These are phyloP conservation scores for Trimorus sp. DNA, from an alignment of 2,888 invertebrate genomes.

Conservation along the genomic window DNA sequence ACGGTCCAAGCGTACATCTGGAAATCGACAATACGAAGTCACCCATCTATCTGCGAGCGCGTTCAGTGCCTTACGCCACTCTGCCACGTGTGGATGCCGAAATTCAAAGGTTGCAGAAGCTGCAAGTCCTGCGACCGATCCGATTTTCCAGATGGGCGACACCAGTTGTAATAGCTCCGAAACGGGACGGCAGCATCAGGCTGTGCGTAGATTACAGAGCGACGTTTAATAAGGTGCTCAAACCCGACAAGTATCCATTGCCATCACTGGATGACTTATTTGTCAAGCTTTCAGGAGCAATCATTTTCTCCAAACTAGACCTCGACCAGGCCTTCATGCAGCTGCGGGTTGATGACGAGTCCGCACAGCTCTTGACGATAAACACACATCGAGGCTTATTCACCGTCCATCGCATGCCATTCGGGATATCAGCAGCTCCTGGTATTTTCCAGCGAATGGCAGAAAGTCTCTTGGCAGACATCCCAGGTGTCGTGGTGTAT, in stretches of 20 bases:
- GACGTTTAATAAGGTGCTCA: slow-evolving; percentile 6
- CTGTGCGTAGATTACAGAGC: slow-evolving; percentile 35
- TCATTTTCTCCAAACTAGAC: slow-evolving; percentile 29
- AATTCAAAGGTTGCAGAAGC: slow-evolving; percentile 1
- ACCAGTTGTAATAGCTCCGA: slow-evolving; percentile 22
- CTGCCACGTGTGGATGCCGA: neutral
- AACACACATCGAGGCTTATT: slow-evolving; percentile 60
- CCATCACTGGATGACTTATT: slow-evolving; percentile 22
- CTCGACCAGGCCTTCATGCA: slow-evolving; percentile 28
- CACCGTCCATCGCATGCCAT: slow-evolving; percentile 70
- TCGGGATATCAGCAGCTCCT: slow-evolving; percentile 66
- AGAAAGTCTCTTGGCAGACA: slow-evolving; percentile 34
- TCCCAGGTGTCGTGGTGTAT: slow-evolving; percentile 9
- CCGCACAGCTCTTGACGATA: slow-evolving; percentile 5
- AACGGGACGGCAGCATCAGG: slow-evolving; percentile 12
- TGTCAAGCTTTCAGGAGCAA: slow-evolving; percentile 21
- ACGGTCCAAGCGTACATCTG: slow-evolving; percentile 9
- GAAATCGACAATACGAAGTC: neutral
- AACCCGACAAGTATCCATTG: slow-evolving; percentile 24
- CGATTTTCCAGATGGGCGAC: slow-evolving; percentile 30
- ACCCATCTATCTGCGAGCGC: neutral
- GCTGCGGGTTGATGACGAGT: slow-evolving; percentile 2
- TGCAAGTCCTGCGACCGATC: neutral
- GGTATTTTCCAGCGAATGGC: slow-evolving; percentile 63
- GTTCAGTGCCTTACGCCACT: slow-evolving; percentile 12